A percentile compares a stretch with the other conserved stretches of the same genome.
Evolutionary conservation across 1,140 invertebrate species (phyloP).

Genomic region (Lasioglossum albipes): DNA sequence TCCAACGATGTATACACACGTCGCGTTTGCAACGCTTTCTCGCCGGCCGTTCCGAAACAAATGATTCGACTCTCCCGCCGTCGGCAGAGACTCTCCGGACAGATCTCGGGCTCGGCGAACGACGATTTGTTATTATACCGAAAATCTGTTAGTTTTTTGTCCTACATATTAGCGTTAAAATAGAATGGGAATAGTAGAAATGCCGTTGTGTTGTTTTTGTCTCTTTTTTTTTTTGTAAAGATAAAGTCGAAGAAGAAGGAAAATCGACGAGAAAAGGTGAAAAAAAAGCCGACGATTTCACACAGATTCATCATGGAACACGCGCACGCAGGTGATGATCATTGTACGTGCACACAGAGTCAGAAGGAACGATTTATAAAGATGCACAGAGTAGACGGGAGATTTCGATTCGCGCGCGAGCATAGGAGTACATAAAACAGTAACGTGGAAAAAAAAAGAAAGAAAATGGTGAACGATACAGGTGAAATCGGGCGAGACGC

Average conservation of each 20-base stretch:
- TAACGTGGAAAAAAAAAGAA: not conserved
- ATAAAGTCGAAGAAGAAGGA: not conserved
- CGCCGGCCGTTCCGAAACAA: too few relatives aligned
- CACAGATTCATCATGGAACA: not conserved
- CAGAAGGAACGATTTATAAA: not conserved
- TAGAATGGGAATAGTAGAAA: constrained; percentile 68
- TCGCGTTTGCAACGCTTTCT: not conserved
- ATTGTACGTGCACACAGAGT: not conserved
- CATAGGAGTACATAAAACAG: not conserved
- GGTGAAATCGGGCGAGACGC: constrained; percentile 42
- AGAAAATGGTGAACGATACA: constrained; percentile 38
- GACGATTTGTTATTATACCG: constrained; percentile 76
- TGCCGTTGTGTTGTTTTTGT: constrained; percentile 72
- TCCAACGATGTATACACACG: too few relatives aligned
- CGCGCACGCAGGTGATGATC: not conserved
- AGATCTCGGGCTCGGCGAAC: constrained; percentile 32
- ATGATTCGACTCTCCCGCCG: not conserved
- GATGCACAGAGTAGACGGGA: too few relatives aligned
- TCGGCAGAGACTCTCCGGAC: not conserved
- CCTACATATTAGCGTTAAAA: constrained; percentile 74
- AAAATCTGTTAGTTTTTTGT: constrained; percentile 78
- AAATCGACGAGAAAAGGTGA: constrained; percentile 12
- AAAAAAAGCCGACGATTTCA: not conserved
- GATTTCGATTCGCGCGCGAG: too few relatives aligned
- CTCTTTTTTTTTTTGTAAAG: constrained; percentile 48